Base-by-base conservation (phyloP, 2,113 vertebrate species). In the Ptilorrhoa leucosticta region DNA sequence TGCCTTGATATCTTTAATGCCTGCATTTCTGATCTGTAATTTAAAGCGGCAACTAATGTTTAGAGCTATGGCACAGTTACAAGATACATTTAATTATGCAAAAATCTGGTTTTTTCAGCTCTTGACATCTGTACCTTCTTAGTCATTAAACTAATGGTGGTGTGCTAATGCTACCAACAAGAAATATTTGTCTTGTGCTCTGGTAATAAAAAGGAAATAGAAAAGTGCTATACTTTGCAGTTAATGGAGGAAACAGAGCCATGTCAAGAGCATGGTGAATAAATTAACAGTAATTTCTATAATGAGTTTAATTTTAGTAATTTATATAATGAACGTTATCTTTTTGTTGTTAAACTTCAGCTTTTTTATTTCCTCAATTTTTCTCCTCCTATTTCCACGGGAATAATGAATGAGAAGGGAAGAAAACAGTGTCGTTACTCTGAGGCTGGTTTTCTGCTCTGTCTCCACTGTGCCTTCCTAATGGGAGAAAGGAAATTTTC, bases 81-180 rank as follows among this genome's bases (percentile, higher is more conserved):
- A 83, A 90, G 50, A 37, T 61, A 27, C 48, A 90, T 94, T 80
- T 91, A 70, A 91, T 87, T 96, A 83, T 81, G 72, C 37, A 93
- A 87, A 94, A 96, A 53, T 83, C 72, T 91, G 39, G 0, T 65
- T 90, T 94, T 90, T 94, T 81, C 89, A 54, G 51, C 57, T 76
- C 63, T 72, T 79, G 75, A 90, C 82, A 83, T 87, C 61, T 88
- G 79, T 66, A 37, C 21, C 5, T 68, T 88, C 58, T 69, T 54
- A 94, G 94, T 88, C 75, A 86, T 93, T 95, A 95, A 85, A 50
- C 68, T 96, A 83, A 95, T 97, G 90, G 79, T 45, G 47, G 3
- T 85, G 75, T 83, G 57, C 58, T 95, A 92, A 88, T 94, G 90
- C 81, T 82, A 92, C 83, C 70, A 68, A 71, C 24, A 51, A 86